These are phyloP conservation scores for Meiosimyza platycephala DNA, from an alignment of 2,888 invertebrate genomes.

Conservation along the genomic window DNA sequence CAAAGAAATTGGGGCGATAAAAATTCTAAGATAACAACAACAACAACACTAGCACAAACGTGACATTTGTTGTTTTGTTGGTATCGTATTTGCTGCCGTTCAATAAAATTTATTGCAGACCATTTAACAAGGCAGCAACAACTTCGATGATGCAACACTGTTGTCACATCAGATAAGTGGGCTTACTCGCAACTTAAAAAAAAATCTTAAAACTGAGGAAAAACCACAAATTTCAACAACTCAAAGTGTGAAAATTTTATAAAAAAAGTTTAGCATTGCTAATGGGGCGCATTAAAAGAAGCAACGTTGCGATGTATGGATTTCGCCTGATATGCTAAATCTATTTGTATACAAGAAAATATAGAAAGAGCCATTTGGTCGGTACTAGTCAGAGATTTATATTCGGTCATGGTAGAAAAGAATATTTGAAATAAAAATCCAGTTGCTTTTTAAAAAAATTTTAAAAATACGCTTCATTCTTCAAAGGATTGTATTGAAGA, in stretches of 20 bases:
- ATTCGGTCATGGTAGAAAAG: neutral
- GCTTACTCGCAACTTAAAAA: too few relatives aligned
- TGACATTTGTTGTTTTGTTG: neutral
- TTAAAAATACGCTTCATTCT: too few relatives aligned
- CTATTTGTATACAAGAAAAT: slow-evolving; percentile 41
- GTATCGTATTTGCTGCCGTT: neutral
- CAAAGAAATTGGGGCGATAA: neutral
- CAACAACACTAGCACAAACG: neutral
- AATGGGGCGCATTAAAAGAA: too few relatives aligned
- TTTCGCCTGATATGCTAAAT: slow-evolving; percentile 50
- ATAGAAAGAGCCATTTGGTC: neutral
- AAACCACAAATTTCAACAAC: slow-evolving; percentile 34
- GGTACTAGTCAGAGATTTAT: neutral
- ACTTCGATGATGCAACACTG: neutral
- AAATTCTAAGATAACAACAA: neutral
- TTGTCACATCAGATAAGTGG: too few relatives aligned
- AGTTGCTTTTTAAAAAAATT: too few relatives aligned
- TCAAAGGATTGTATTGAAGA: too few relatives aligned
- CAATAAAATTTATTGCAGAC: slow-evolving; percentile 42
- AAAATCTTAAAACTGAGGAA: too few relatives aligned
- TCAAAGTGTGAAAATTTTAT: slow-evolving; percentile 45
- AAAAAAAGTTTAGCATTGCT: neutral
- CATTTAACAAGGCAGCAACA: slow-evolving; percentile 32
- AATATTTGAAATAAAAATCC: too few relatives aligned
- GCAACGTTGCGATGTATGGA: too few relatives aligned